A percentile compares a stretch with the other conserved stretches of the same genome.
Evolutionary conservation across 2,888 invertebrate species (phyloP).

Genomic region (Agrilus biguttatus): DNA sequence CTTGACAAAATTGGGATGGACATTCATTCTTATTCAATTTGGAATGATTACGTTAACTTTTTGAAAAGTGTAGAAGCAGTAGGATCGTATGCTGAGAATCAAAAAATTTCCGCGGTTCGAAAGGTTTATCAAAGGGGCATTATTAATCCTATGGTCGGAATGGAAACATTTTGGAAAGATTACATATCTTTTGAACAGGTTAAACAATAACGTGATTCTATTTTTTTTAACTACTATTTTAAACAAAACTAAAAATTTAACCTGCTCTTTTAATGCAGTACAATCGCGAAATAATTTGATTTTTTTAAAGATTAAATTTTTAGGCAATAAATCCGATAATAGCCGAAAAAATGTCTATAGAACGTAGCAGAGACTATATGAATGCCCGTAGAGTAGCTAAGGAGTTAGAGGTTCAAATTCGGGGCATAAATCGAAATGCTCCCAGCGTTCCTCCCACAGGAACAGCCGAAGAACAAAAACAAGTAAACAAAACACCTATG

Average conservation of each 20-base stretch:
- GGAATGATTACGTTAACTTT: constrained; percentile 96
- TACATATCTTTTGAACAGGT: constrained; percentile 80
- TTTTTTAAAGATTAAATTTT: constrained; percentile 1
- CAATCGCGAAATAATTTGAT: too few relatives aligned
- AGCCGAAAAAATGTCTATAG: constrained; percentile 96
- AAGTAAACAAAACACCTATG: constrained; percentile 39
- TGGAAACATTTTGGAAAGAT: too few relatives aligned
- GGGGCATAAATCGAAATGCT: constrained; percentile 88
- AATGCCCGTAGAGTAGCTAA: constrained; percentile 92
- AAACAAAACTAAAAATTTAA: too few relatives aligned
- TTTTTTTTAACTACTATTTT: too few relatives aligned
- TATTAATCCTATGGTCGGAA: constrained; percentile 93
- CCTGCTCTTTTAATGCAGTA: too few relatives aligned
- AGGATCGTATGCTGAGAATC: constrained; percentile 98
- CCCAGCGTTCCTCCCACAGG: constrained; percentile 94
- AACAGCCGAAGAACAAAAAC: constrained; percentile 76
- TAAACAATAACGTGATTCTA: constrained; percentile 38
- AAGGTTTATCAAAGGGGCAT: constrained; percentile 95
- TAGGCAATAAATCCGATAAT: constrained; percentile 54
- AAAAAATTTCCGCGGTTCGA: constrained; percentile 96
- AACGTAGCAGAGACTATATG: constrained; percentile 93
- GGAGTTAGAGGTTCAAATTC: constrained; percentile 86
- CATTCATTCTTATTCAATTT: constrained; percentile 89
- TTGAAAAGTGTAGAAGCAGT: constrained; percentile 92
- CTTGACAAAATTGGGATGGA: constrained; percentile 98